phyloP scores from a whole-genome alignment of 53 echinoderm and acorn worm genomes.

The Crossaster papposus region DNA sequence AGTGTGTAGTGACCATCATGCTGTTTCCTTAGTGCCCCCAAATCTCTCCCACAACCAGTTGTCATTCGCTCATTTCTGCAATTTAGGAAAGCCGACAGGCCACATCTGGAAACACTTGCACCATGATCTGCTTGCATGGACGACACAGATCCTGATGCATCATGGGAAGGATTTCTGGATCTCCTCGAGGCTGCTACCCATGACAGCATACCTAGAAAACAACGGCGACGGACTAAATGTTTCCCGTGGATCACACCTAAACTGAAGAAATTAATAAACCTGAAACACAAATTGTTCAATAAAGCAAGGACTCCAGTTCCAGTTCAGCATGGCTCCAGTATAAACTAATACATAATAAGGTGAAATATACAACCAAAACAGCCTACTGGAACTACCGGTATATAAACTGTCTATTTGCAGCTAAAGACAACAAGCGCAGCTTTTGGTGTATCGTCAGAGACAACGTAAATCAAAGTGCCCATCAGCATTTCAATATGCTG shows the following conservation, averaged over 20 bases:
- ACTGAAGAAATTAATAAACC: conserved; percentile 35
- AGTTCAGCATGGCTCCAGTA: conserved; percentile 37
- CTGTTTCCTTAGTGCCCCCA: conserved; percentile 40
- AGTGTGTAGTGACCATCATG: conserved; percentile 52
- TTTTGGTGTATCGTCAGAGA: conserved; percentile 35
- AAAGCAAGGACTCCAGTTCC: conserved; percentile 35
- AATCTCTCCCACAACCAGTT: conserved; percentile 28
- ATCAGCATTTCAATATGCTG: conserved; percentile 19
- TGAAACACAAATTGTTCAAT: conserved; percentile 39
- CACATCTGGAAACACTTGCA: conserved; percentile 53
- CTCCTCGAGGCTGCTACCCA: conserved; percentile 17
- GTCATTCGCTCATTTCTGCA: conserved; percentile 49
- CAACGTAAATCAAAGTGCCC: conserved; percentile 39
- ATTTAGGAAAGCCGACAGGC: conserved; percentile 41
- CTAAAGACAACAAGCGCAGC: conserved; percentile 25
- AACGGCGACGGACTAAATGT: neutral
- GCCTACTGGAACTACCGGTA: conserved; percentile 47
- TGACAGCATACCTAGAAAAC: conserved; percentile 43
- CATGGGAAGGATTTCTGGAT: conserved; percentile 37
- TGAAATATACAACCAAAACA: conserved; percentile 28
- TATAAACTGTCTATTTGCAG: conserved; percentile 19
- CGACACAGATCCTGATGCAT: conserved; percentile 38
- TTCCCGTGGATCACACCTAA: conserved; percentile 39
- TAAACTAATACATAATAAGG: conserved; percentile 34
- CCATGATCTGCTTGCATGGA: conserved; percentile 53